Conservation (phyloP, 2,888 invertebrate genomes). For the Drosophila gaucha region DNA sequence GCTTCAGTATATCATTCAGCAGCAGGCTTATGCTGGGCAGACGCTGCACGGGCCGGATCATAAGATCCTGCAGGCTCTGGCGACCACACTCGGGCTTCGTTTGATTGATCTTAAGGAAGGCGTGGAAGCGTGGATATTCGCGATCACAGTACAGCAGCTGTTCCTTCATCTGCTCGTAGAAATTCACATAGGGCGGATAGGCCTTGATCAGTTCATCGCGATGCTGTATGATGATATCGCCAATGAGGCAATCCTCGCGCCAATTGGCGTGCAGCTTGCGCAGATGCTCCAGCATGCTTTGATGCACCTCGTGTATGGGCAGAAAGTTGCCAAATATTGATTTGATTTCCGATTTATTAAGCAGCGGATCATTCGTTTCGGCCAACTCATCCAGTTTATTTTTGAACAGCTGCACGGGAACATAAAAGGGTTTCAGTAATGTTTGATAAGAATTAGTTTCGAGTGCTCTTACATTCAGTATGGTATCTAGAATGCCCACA, state of each 20-base stretch:
- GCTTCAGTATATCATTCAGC: constrained; percentile 96
- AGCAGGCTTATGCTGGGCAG: constrained; percentile 98
- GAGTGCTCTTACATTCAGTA: constrained; percentile 90
- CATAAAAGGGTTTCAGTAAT: not conserved
- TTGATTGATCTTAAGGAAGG: constrained; percentile 98
- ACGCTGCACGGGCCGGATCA: constrained; percentile 99
- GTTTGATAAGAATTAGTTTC: not conserved
- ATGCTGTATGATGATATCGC: constrained; percentile 94
- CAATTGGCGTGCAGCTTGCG: constrained; percentile 87
- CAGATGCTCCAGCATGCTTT: constrained; percentile 88
- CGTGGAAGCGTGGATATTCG: constrained; percentile 98
- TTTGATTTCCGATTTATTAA: constrained; percentile 96
- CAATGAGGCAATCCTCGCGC: constrained; percentile 95
- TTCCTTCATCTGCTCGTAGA: constrained; percentile 98
- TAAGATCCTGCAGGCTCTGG: constrained; percentile 96
- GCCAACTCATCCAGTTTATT: constrained; percentile 95
- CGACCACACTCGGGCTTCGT: constrained; percentile 97
- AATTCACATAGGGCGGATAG: constrained; percentile 99
- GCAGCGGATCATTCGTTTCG: constrained; percentile 90
- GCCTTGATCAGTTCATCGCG: constrained; percentile 95
- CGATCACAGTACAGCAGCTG: constrained; percentile 95
- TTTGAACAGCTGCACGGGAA: constrained; percentile 92
- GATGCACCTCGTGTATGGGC: constrained; percentile 97
- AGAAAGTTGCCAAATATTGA: constrained; percentile 98
- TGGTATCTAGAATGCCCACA: constrained; percentile 96